Evolutionary conservation across 2,888 invertebrate species (phyloP), one percentile per base, ranked within the genome.

Genomic region (Rotaria sp.): DNA sequence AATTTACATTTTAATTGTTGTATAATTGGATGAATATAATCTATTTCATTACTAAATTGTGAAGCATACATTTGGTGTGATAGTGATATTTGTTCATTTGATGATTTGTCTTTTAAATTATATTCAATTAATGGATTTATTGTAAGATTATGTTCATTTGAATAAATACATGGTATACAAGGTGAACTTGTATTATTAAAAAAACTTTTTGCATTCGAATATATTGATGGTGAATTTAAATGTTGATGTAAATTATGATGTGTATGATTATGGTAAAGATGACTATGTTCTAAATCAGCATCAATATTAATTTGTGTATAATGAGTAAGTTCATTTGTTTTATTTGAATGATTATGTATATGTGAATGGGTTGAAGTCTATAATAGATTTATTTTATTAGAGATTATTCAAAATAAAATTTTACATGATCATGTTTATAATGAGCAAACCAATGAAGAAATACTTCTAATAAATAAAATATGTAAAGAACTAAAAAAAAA

Each of bases 401-500:
- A 26, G 5, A 35, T 52, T 52, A 4, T 21, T 52, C 80, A 38
- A 80, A 13, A 24, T 74, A 8, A 41, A 45, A 84, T 30, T 41
- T 35, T 52, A 57, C 85, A 57, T 59, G 84, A 48, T 59, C 84
- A 57, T 85, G 85, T 35, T 84, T 84, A 50, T 85, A 84, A 35
- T 75, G 75, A 50, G 84, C 84, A 84, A 85, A 85, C 45, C 84
- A 84, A 48, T 85, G 85, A n/a, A 85, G 30, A 24, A 59, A 84
- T 21, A 84, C 59, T 85, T 85, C 85, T 41, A 85, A 84, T 48
- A 85, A 57, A 55, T 84, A 85, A 84, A 85, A 85, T 30, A 84
- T n/a, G 48, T 85, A 85, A 18, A 86, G 50, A 84, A 80, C 85
- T 84, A 84, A 24, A 84, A 48, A 10, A 55, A 84, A 85, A 41